Base-by-base conservation (phyloP, 53 echinoderm and acorn worm genomes). In the Echinometra lucunter region DNA sequence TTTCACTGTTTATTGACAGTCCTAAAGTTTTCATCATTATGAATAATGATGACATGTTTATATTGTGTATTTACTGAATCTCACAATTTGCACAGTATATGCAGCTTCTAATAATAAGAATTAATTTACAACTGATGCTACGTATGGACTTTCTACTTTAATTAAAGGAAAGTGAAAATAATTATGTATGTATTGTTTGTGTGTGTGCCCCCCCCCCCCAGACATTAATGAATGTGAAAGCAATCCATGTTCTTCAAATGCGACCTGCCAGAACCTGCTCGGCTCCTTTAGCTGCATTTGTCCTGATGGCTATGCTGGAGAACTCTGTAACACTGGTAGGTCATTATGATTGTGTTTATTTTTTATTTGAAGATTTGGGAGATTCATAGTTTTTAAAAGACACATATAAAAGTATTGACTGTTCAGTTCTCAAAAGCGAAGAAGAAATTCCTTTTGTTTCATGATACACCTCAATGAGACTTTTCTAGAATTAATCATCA, bases 261-360 rank as follows among this genome's bases (percentile, higher is more conserved):
- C 53, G 11, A 82, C 88, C 49, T 95, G 88, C 89, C 95, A 95
- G 89, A 93, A 93, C 44, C 88, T 53, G 15, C 45, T 89, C 37
- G 89, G 89, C 11, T 75, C 89, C 0, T 93, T 93, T 85, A 78
- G 72, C 45, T 97, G 97, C 89, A 38, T 95, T 17, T 97, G 97
- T 88, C 93, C 95, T 38, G 47, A 45, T 57, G 97, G 96, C 12
- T 97, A 90, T 57, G 45, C 91, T 49, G 96, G 97, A 30, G 74
- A 87, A 27, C 45, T 38, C 45, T 97, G 97, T 67, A 91, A 89
- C 30, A 75, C 78, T 44, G 95, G 96, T 97, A 97, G 58, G 95
- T 75, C 10, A 11, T 9, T 37, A 42, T 27, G 13, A 13, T 40
- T 63, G 17, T 81, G 81, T 81, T 23, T 44, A 81, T 81, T 23